A percentile compares a stretch with the other conserved stretches of the same genome.
phyloP scores from a whole-genome alignment of 2,113 vertebrate genomes.

The Gavia stellata region DNA sequence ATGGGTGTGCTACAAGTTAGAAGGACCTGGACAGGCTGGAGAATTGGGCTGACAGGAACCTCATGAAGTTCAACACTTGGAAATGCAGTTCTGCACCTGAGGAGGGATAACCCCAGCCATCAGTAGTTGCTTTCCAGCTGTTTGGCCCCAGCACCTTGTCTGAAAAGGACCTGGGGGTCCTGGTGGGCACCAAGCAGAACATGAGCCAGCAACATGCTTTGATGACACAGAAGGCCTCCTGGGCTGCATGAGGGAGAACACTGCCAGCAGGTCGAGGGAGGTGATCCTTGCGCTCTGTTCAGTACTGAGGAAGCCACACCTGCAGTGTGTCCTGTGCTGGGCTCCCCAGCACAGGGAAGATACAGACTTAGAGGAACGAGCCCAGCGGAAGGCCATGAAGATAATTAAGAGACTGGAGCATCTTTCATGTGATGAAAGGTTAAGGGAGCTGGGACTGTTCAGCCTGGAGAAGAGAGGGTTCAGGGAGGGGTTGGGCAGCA shows the following conservation, averaged over 20 bases:
- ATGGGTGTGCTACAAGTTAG: background rate
- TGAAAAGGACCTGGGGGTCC: background rate
- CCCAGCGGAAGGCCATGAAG: background rate
- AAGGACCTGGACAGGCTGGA: background rate
- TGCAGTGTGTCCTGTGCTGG: no score
- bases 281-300: background rate
- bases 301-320: background rate
- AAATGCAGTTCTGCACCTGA: background rate
- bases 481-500: background rate
- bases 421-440: background rate
- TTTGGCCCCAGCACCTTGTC: background rate
- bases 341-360: background rate
- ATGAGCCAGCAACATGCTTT: background rate
- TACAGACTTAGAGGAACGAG: accelerated
- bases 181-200: background rate
- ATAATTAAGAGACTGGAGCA: background rate
- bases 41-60: background rate
- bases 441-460: background rate
- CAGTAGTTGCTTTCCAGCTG: background rate
- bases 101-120: background rate
- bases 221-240: background rate
- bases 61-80: background rate
- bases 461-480: background rate
- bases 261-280: background rate
- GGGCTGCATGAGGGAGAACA: background rate